These are phyloP conservation scores for Dipodomys stephensi DNA, from an alignment of 2,113 vertebrate genomes.

Conservation along the genomic window DNA sequence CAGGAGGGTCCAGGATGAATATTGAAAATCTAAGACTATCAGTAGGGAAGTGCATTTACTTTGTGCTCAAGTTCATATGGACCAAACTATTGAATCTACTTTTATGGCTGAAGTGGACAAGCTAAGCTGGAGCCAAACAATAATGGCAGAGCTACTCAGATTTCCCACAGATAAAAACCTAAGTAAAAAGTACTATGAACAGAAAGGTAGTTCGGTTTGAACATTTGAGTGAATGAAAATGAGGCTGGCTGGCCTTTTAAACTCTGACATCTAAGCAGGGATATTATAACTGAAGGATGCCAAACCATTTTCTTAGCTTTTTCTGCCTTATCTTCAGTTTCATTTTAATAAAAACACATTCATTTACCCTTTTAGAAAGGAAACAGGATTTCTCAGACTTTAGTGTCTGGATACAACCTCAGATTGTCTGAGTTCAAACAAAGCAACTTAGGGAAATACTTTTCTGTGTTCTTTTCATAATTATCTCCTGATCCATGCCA, in stretches of 20 bases:
- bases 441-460: background rate
- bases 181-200: background rate
- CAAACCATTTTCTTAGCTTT: conserved; percentile 10
- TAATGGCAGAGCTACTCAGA: background rate
- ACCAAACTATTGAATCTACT: background rate
- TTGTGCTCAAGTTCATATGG: background rate
- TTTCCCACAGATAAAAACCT: background rate
- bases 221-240: background rate
- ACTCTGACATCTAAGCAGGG: conserved; percentile 35
- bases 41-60: background rate
- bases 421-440: background rate
- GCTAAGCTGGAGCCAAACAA: background rate
- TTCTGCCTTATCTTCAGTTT: background rate
- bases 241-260: conserved; percentile 25
- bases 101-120: background rate
- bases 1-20: background rate
- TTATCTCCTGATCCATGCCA: conserved; percentile 22
- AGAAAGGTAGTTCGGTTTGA: background rate
- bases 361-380: conserved; percentile 31
- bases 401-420: conserved; percentile 1
- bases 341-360: conserved; percentile 26
- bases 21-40: background rate
- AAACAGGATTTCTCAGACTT: background rate
- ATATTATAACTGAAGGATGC: background rate
- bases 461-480: conserved; percentile 50